Conservation (phyloP, 2,113 vertebrate species). For the Passer montanus region DNA sequence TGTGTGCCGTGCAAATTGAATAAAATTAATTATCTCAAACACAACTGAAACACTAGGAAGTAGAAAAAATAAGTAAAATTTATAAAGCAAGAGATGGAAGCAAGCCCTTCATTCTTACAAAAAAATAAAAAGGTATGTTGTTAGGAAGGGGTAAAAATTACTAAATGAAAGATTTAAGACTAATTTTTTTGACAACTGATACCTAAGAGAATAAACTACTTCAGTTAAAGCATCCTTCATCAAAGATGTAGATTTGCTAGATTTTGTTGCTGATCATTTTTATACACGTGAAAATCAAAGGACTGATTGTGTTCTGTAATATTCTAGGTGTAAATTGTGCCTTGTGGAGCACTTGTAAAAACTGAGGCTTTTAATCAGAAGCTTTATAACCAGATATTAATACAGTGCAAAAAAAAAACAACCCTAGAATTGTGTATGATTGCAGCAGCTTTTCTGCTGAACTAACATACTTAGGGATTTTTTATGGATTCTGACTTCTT, state of each 20-base stretch:
- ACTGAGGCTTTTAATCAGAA: not conserved
- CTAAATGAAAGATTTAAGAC: not conserved
- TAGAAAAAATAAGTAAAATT: not conserved
- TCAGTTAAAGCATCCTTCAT: not conserved
- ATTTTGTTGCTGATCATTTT: not conserved
- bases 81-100: not conserved
- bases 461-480: not conserved
- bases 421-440: not conserved
- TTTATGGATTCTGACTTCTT: not conserved
- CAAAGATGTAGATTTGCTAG: not conserved
- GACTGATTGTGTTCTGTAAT: not conserved
- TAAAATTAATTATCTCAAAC: not conserved
- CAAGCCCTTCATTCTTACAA: not conserved
- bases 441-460: not conserved
- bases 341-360: not conserved
- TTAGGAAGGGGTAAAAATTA: not conserved
- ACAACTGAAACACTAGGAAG: not conserved
- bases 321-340: not conserved
- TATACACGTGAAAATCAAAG: not conserved
- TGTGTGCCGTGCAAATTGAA: not conserved
- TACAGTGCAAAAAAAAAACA: not conserved
- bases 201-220: not conserved
- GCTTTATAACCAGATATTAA: not conserved
- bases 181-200: not conserved
- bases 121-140: not conserved